Evolutionary conservation across 2,888 invertebrate genomes (phyloP), one percentile per base, ranked within the genome.

Genomic region (Leuctra nigra): DNA sequence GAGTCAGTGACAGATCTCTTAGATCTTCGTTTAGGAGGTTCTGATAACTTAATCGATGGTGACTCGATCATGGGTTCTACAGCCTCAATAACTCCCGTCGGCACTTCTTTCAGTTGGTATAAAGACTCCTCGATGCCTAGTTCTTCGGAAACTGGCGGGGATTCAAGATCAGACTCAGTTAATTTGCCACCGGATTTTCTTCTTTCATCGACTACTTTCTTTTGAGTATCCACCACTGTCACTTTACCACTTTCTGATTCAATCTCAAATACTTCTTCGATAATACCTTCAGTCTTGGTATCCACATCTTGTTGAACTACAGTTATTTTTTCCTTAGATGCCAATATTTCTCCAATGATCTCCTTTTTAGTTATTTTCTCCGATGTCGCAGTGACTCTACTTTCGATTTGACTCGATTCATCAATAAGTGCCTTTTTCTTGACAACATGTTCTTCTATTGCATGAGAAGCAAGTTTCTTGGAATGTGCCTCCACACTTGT

Each of bases 111-210:
- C 22, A 50, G n/a, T 2, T n/a, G 13, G 18, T 50, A 50, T 35
- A 50, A 33, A 13, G 50, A 18, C 20, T 50, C 50, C 18, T 50
- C 50, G 18, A 50, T 50, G 9, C 50, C 50, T 13, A 50, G 13
- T 20, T 50, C 50, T 13, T 35, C 35, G 13, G 50, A 50, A n/a
- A n/a, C 24, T 22, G 38, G 14, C 1, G 44, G 44, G 4, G 44
- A 44, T 13, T 20, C 22, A 13, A 23, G 9, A 29, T 29, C 29
- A n/a, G n/a, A n/a, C n/a, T n/a, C n/a, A n/a, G n/a, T 14, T 46
- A 25, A 29, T 29, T 47, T 16, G n/a, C 18, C 39, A 39, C 39
- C 39, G 20, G 20, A 7, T 14, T 39, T 2, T 52, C 35, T 4
- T 14, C 39, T 13, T 4, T 22, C 20, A 33, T 18, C 14, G 29